Evolutionary conservation across 2,888 invertebrate genomes (phyloP).

Genomic region (Mechanitis mazaeus): DNA sequence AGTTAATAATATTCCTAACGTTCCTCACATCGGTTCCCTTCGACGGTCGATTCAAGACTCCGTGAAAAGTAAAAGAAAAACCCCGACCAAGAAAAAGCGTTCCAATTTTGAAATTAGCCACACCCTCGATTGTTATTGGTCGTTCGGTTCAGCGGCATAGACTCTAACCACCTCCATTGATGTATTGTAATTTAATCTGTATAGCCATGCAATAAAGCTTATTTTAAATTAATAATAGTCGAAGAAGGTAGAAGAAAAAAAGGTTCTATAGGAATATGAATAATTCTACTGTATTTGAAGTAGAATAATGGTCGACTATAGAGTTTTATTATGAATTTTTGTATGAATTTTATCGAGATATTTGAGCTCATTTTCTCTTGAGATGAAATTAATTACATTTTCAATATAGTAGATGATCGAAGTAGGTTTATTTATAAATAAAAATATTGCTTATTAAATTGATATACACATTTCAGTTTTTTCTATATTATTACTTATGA

Average conservation of each 20-base stretch:
- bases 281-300: conserved; percentile 43
- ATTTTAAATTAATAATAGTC: conserved; percentile 12
- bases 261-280: conserved; percentile 39
- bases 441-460: background rate
- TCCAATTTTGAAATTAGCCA: conserved; percentile 68
- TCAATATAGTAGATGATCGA: background rate
- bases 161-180: conserved; percentile 27
- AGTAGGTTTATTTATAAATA: conserved; percentile 2
- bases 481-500: no score
- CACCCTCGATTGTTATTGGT: conserved; percentile 70
- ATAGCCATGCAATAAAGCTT: accelerated
- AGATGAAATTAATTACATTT: conserved; percentile 8
- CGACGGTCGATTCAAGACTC: conserved; percentile 41
- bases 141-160: conserved; percentile 35
- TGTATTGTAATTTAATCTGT: conserved; percentile 19
- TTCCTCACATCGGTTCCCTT: conserved; percentile 24
- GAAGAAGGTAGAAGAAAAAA: conserved; percentile 22
- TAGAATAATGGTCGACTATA: conserved; percentile 31
- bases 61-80: conserved; percentile 47
- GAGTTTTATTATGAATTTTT: conserved; percentile 30
- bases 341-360: conserved; percentile 26
- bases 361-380: conserved; percentile 18
- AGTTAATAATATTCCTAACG: no score
- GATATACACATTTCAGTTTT: no score
- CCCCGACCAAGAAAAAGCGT: conserved; percentile 55